Evolutionary conservation across 2,797 vertebrate genomes (phyloP).

Genomic region (Lacerta agilis): DNA sequence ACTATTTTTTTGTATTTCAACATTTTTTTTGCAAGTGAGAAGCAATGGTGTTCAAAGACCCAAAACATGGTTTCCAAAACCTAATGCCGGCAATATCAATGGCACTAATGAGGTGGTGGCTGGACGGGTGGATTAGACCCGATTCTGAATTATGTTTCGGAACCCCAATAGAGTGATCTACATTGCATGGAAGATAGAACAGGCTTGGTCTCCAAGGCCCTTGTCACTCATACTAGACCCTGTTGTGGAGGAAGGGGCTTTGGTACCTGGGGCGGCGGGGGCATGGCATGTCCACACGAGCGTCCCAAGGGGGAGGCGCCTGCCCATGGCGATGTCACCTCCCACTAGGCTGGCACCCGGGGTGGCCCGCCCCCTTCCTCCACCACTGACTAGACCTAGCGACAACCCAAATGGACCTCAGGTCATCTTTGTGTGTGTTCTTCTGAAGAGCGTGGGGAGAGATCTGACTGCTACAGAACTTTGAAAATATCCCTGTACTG

Average conservation of each 20-base stretch:
- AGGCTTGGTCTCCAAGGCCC: background rate
- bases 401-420: background rate
- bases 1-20: background rate
- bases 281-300: no score
- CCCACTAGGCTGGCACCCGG: no score
- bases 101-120: background rate
- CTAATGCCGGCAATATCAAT: background rate
- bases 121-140: background rate
- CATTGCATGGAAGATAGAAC: background rate
- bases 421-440: background rate
- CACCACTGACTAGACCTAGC: background rate
- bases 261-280: no score
- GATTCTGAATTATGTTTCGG: background rate
- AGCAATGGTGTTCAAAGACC: background rate
- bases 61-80: background rate
- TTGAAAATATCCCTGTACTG: background rate
- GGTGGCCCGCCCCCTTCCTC: no score
- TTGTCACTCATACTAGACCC: background rate
- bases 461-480: background rate
- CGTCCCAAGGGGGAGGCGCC: no score
- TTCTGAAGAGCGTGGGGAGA: constrained; percentile 16
- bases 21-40: background rate
- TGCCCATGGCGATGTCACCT: no score
- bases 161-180: background rate
- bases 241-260: no score